Evolutionary conservation across 2,888 invertebrate genomes (phyloP), one percentile per base, ranked within the genome.

Genomic region (Rhyacophila evoluta): DNA sequence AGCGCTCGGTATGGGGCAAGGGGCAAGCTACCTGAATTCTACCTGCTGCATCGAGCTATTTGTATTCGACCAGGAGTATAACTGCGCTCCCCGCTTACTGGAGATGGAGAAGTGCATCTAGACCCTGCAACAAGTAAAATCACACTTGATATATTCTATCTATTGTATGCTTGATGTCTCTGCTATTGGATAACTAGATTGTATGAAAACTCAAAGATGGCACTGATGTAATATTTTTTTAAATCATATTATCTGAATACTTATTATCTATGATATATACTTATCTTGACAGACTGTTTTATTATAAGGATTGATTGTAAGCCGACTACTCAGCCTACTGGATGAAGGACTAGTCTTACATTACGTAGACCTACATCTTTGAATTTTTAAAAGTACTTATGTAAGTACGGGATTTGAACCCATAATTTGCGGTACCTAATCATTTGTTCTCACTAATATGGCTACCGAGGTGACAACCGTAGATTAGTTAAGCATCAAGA

Each of bases 11-110:
- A 78, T 41, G 86, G 88, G 88, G 89, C 33, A 75, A 77, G 79
- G 88, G 88, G 89, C 33, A 75, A 77, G 79, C 79, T 90, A 90
- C 90, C 90, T 90, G 89, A 85, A 86, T 84, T 89, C 90, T 90
- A 90, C 90, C 90, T 90, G 90, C 89, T 89, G 89, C 89, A 89
- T 85, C 89, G 89, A 88, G 88, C 87, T 83, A 87, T 81, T 68
- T 82, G 87, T 72, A 87, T 86, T 77, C 89, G 88, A 81, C 89
- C 87, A 81, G 89, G 89, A 84, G 89, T 89, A 84, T 81, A 80
- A 74, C 82, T 82, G 25, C 82, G 74, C 27, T 81, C 81, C 12
- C 81, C 80, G 36, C 75, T 69, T 33, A 81, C 74, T 2, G 77
- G 68, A 19, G 79, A 81, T 39, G 81, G 78, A 38, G 82, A 82